Conservation (phyloP, 2,113 vertebrate species). For the Serilophus lunatus region DNA sequence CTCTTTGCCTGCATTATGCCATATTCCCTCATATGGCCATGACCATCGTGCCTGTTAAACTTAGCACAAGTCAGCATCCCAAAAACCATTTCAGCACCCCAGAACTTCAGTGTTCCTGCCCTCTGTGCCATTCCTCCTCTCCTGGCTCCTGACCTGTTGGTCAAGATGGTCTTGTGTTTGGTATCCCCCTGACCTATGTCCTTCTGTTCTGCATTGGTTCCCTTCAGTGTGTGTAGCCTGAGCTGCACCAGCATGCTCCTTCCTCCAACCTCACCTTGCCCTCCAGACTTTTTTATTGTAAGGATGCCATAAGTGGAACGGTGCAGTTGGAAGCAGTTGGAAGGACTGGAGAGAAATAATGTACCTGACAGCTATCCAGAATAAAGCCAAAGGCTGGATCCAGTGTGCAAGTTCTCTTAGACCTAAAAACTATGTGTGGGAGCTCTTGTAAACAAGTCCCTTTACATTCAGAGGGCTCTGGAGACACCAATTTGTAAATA, state of each 20-base stretch:
- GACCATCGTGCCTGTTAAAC: background rate
- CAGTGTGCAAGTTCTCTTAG: background rate
- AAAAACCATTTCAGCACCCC: accelerated
- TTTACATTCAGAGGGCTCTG: background rate
- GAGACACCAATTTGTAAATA: background rate
- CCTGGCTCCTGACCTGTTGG: background rate
- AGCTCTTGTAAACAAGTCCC: background rate
- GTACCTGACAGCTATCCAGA: background rate
- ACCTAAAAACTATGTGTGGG: background rate
- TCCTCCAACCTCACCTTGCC: background rate
- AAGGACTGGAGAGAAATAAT: background rate
- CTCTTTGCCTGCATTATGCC: background rate
- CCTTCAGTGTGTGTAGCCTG: background rate
- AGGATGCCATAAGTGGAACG: background rate
- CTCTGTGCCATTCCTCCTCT: background rate
- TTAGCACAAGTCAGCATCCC: background rate
- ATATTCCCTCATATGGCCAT: accelerated
- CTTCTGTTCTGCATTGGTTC: background rate
- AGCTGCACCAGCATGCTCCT: background rate
- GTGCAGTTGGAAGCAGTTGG: background rate
- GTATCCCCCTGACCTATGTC: accelerated
- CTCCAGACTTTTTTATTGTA: background rate
- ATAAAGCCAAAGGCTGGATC: background rate
- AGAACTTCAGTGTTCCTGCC: background rate
- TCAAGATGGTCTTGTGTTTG: background rate